Percentiles rank a stretch among this genome's conserved stretches.
These are phyloP conservation scores for Galaxea fascicularis DNA, from an alignment of 92 coral and sea anemone species.

Conservation along the genomic window DNA sequence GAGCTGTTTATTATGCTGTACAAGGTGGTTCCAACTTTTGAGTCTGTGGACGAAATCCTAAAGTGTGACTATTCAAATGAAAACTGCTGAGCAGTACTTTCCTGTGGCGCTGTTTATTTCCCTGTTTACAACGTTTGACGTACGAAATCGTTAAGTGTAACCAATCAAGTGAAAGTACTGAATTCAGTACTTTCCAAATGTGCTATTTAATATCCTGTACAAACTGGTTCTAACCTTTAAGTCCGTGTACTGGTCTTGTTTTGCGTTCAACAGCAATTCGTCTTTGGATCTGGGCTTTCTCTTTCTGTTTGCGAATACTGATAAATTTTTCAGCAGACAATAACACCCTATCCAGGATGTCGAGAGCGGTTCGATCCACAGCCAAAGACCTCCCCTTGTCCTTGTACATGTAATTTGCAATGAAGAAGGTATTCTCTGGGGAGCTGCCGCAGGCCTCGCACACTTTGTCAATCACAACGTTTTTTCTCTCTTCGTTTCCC, in stretches of 20 bases:
- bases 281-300: conserved; percentile 47
- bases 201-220: conserved; percentile 31
- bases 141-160: too few species aligned
- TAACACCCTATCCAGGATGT: conserved; percentile 73
- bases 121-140: not conserved
- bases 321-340: conserved; percentile 76
- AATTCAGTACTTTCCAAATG: not conserved
- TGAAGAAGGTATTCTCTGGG: conserved; percentile 74
- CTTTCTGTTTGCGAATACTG: conserved; percentile 70
- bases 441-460: conserved; percentile 76
- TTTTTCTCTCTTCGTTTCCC: conserved; percentile 53
- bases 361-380: conserved; percentile 64
- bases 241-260: not conserved
- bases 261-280: not conserved
- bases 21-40: too few species aligned
- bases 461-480: conserved; percentile 61
- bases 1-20: too few species aligned
- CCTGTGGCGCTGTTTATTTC: too few species aligned
- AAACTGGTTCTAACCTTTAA: not conserved
- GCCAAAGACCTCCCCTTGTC: conserved; percentile 34
- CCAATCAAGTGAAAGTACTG: too few species aligned
- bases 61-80: too few species aligned
- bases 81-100: too few species aligned
- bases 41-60: too few species aligned
- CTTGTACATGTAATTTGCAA: conserved; percentile 69